Evolutionary conservation across 2,113 vertebrate species (phyloP), one percentile per base, ranked within the genome.

Genomic region (Cricetomys ansorgei): DNA sequence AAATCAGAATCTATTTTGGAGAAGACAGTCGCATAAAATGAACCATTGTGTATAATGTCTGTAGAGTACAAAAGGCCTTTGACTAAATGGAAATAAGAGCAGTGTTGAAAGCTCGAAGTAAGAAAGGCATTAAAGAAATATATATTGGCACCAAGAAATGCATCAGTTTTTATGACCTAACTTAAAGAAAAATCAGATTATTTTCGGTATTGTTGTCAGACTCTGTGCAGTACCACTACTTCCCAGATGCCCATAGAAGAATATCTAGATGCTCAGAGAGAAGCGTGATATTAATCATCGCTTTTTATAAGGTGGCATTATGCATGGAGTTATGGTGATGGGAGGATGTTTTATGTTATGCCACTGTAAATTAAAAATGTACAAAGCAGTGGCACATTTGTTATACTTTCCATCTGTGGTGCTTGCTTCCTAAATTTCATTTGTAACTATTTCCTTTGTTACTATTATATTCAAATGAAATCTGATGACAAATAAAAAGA

Each of bases 31-130:
- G 98, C 98, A 98, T 98, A 98, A 98, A 98, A 97, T 97, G 98
- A 98, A 98, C 97, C 96, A 98, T 98, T 98, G 98, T 98, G 96
- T 97, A 95, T 80, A 94, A 97, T 96, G 96, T 98, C 98, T 98
- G 96, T 95, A 92, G 97, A 98, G 96, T 94, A 98, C 98, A 98
- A 98, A 98, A 98, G 98, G 98, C 97, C 98, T 98, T 99, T 99
- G 98, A 99, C 94, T 97, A 97, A 97, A 97, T 98, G 96, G 95
- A 98, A 98, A 98, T 98, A 97, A 98, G 97, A 98, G 87, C 96
- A 97, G 96, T 92, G 95, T 97, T 98, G 97, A 97, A 98, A 98
- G 92, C 95, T 97, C 96, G 92, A 97, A 98, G 95, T 92, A 98
- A 97, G 67, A 94, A 97, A 97, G 94, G 94, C 98, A 98, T 98